phyloP scores from a whole-genome alignment of 1,140 invertebrate species.

The Bombus affinis region DNA sequence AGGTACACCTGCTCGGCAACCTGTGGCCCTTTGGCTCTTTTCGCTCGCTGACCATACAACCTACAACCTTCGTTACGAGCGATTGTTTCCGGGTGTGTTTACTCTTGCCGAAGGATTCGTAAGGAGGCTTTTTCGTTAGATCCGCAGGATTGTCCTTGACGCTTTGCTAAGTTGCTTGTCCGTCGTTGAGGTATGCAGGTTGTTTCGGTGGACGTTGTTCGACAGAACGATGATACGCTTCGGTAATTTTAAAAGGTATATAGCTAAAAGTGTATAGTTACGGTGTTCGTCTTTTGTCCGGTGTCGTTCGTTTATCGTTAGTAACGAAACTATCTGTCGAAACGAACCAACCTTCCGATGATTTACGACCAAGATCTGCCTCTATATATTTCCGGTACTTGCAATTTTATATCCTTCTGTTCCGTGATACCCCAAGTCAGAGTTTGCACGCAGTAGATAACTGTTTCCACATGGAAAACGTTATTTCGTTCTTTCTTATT shows the following conservation, averaged over 20 bases:
- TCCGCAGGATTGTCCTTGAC: neutral
- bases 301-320: neutral
- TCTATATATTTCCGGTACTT: too few relatives aligned
- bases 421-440: too few relatives aligned
- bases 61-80: too few relatives aligned
- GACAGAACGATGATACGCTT: neutral
- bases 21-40: neutral
- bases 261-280: too few relatives aligned
- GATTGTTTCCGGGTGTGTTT: neutral
- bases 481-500: too few relatives aligned
- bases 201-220: neutral
- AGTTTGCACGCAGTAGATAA: too few relatives aligned
- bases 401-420: too few relatives aligned
- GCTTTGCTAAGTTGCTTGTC: too few relatives aligned
- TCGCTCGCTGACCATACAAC: neutral
- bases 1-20: constrained; percentile 23
- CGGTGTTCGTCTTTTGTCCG: too few relatives aligned
- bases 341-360: rapidly evolving
- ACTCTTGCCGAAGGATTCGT: neutral
- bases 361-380: neutral
- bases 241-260: neutral
- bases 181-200: neutral
- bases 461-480: too few relatives aligned
- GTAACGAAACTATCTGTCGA: rapidly evolving
- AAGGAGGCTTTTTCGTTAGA: neutral